Conservation (phyloP, 2,888 invertebrate species). For the Peribatodes rhomboidaria region DNA sequence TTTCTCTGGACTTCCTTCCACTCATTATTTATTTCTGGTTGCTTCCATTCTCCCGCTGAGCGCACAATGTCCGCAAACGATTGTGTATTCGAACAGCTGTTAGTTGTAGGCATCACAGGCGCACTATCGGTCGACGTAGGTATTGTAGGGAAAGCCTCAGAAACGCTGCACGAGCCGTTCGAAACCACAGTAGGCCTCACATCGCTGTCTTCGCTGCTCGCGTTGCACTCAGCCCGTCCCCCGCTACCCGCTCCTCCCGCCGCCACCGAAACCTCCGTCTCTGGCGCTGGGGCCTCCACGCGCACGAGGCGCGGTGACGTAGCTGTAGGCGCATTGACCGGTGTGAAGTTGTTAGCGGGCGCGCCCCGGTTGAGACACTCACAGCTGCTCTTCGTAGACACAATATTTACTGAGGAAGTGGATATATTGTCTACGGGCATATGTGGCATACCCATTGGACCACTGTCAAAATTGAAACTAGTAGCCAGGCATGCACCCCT, state of each 20-base stretch:
- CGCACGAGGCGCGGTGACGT: neutral
- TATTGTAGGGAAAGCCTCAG: neutral
- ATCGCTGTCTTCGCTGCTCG: neutral
- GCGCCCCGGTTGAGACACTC: neutral
- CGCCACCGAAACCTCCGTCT: too few species aligned
- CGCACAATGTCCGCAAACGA: neutral
- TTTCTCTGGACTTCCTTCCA: slow-evolving; percentile 4
- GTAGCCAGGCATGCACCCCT: neutral
- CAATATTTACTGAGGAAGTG: neutral
- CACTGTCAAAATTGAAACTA: neutral
- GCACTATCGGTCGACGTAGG: neutral
- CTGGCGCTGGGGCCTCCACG: neutral
- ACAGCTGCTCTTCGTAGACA: neutral
- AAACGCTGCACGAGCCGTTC: neutral
- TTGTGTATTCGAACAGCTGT: neutral
- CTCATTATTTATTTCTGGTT: neutral
- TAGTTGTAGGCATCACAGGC: neutral
- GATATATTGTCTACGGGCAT: neutral
- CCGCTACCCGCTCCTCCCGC: neutral
- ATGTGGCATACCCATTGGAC: neutral
- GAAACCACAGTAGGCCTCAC: neutral
- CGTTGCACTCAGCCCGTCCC: neutral
- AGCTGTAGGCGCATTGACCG: neutral
- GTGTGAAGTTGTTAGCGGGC: neutral
- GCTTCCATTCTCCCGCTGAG: neutral